Base-by-base conservation (phyloP, 2,888 invertebrate species). In the Exephanes ischioxanthus region DNA sequence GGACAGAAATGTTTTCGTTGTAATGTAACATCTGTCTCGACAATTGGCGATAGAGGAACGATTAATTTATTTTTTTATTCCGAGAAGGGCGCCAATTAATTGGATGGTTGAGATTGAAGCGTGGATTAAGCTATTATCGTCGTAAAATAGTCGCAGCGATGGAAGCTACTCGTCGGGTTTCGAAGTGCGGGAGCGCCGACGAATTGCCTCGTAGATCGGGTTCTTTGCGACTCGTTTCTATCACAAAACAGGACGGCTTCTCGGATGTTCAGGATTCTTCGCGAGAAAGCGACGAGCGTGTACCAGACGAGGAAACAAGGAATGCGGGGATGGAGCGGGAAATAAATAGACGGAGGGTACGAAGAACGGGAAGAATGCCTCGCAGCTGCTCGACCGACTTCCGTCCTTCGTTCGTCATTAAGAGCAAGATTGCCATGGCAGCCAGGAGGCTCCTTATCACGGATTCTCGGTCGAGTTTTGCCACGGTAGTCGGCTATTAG, bases 31-130 rank as follows among this genome's bases (percentile, higher is more conserved):
- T 7, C n/a, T 19, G 55, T 87, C 68, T 68, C 67, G 51, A 66
- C 79, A 85, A 87, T 89, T 87, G 87, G 71, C 82, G 7, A 78
- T 61, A 77, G 80, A 88, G 87, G 76, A 86, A 73, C 53, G 72
- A 67, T 87, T 71, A 71, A 86, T 77, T 55, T 75, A 41, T 81
- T 85, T 55, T 85, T 63, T 68, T 68, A 68, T 82, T 72, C 58
- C 30, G 37, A n/a, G 33, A 53, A 11, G 19, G 61, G 72, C 45
- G 76, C 30, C 77, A 66, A 84, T 72, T 76, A 41, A 83, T 86
- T 77, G 11, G 70, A 80, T 66, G 73, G 11, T 83, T 75, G 75
- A 80, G 80, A 82, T 84, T 80, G 61, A 77, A 77, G 76, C 67
- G 73, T 67, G 53, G 30, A 33, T 63, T 63, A 7, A 63, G 61